Evolutionary conservation across 2,888 invertebrate genomes (phyloP).

Genomic region (Phengaris arion): DNA sequence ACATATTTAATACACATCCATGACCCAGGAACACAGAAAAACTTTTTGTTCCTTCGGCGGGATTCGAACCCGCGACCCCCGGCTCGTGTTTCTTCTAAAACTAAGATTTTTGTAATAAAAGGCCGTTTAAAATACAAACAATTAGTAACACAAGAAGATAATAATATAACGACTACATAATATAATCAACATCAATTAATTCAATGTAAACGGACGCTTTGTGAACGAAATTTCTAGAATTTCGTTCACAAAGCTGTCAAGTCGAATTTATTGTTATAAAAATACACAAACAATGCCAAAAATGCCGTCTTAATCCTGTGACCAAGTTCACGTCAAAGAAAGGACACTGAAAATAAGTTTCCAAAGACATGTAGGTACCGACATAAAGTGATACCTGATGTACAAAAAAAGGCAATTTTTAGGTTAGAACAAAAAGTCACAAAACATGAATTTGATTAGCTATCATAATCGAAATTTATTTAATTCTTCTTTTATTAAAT

Average conservation of each 20-base stretch:
- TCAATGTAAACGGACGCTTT: background rate
- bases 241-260: constrained; percentile 14
- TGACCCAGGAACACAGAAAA: too few relatives aligned
- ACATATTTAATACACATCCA: too few relatives aligned
- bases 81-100: background rate
- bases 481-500: too few relatives aligned
- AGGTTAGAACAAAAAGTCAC: too few relatives aligned
- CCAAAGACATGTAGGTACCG: background rate
- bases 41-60: too few relatives aligned
- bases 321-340: background rate
- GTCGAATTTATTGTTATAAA: constrained; percentile 31
- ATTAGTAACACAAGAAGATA: background rate
- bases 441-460: too few relatives aligned
- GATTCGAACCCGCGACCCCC: too few relatives aligned
- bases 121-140: background rate
- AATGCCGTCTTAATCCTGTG: constrained; percentile 11
- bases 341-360: background rate
- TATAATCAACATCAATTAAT: constrained; percentile 21
- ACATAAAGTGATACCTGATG: too few relatives aligned
- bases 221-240: background rate
- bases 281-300: constrained; percentile 28
- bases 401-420: too few relatives aligned
- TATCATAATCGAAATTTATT: too few relatives aligned
- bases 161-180: background rate
- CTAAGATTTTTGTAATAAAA: background rate